phyloP scores from a whole-genome alignment of 2,113 vertebrate species.

The Sarotherodon lohbergeri region DNA sequence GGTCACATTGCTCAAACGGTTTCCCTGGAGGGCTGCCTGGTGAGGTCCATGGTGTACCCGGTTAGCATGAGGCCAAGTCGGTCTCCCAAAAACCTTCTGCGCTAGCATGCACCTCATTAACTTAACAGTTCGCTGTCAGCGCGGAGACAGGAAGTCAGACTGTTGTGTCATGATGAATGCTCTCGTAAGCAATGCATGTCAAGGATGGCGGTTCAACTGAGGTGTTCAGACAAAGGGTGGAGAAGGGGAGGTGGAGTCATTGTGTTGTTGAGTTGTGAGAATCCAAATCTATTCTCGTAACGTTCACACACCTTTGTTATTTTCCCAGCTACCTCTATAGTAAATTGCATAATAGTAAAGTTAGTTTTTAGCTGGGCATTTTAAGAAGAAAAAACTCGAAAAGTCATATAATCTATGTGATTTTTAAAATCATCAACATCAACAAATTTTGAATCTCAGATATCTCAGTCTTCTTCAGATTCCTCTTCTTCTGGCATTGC shows the following conservation, averaged over 20 bases:
- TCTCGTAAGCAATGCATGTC: constrained; percentile 59
- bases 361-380: neutral
- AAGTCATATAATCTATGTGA: neutral
- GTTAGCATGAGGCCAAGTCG: constrained; percentile 70
- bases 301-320: neutral
- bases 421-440: neutral
- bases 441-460: neutral
- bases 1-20: constrained; percentile 29
- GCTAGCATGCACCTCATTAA: constrained; percentile 73
- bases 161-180: constrained; percentile 72
- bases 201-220: constrained; percentile 49
- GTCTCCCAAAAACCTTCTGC: constrained; percentile 59
- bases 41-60: constrained; percentile 45
- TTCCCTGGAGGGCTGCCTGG: constrained; percentile 58
- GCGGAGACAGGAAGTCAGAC: constrained; percentile 71
- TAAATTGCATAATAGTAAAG: neutral
- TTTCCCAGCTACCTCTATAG: neutral
- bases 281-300: neutral
- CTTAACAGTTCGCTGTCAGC: constrained; percentile 74
- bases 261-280: neutral
- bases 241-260: neutral
- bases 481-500: neutral
- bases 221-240: constrained; percentile 3
- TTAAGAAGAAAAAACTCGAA: neutral
- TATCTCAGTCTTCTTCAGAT: neutral